Evolutionary conservation across 2,888 invertebrate genomes (phyloP).

Genomic region (Cyclophora punctaria): DNA sequence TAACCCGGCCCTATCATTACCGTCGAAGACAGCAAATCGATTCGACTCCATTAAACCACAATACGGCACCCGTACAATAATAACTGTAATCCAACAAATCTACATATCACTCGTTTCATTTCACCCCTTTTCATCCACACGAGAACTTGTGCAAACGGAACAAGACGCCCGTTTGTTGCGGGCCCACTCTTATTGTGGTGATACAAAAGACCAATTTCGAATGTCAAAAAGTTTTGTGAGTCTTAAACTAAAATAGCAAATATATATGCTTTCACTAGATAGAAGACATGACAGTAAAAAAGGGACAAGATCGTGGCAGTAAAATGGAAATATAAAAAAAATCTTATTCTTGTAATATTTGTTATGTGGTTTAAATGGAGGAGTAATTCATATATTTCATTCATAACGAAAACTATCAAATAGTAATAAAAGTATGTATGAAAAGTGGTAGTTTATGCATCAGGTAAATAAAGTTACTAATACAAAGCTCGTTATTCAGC

Average conservation of each 20-base stretch:
- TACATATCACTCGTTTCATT: constrained; percentile 60
- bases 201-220: constrained; percentile 3
- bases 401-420: no score
- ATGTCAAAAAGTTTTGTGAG: background rate
- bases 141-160: constrained; percentile 19
- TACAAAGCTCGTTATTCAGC: no score
- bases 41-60: constrained; percentile 37
- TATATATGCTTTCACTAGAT: constrained; percentile 20
- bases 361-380: no score
- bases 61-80: constrained; percentile 38
- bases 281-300: constrained; percentile 24
- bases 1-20: constrained; percentile 24
- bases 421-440: no score
- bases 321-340: constrained; percentile 19
- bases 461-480: no score
- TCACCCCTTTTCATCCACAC: constrained; percentile 31
- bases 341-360: constrained; percentile 14
- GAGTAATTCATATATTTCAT: no score
- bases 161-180: background rate
- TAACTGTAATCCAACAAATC: constrained; percentile 47
- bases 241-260: constrained; percentile 6
- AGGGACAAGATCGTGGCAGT: constrained; percentile 19
- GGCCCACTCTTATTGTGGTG: constrained; percentile 1
- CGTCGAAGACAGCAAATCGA: constrained; percentile 36
- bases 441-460: no score